A percentile compares a stretch with the other conserved stretches of the same genome.
Evolutionary conservation across 2,113 vertebrate species (phyloP).

Genomic region (Neogobius melanostomus): DNA sequence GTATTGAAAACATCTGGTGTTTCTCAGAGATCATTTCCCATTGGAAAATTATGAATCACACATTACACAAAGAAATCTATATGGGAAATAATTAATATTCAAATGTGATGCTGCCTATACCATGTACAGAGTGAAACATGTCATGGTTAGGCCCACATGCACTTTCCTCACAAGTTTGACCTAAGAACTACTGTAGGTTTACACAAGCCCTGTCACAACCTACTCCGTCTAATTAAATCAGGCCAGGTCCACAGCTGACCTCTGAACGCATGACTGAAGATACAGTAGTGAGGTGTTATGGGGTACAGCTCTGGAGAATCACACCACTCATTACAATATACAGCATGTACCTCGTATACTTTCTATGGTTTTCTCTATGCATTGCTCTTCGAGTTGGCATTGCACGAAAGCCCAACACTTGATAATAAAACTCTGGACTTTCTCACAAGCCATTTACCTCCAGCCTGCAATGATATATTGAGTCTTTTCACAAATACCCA

Average conservation of each 20-base stretch:
- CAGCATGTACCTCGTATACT: too few species aligned
- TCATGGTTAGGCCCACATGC: background rate
- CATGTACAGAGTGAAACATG: too few species aligned
- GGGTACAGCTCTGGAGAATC: slow-evolving; percentile 20
- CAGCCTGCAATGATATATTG: too few species aligned
- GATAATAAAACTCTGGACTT: too few species aligned
- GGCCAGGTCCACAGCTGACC: slow-evolving; percentile 12
- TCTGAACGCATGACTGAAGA: slow-evolving; percentile 15
- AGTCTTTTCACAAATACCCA: too few species aligned
- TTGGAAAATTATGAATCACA: slow-evolving; percentile 28
- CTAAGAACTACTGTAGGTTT: slow-evolving; percentile 3
- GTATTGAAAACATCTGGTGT: slow-evolving; percentile 2
- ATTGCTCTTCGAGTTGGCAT: too few species aligned
- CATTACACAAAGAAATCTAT: too few species aligned
- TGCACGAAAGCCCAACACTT: too few species aligned
- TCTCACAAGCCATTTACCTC: too few species aligned
- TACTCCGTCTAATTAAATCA: slow-evolving; percentile 16
- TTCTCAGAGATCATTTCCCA: slow-evolving; percentile 10
- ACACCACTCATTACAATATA: slow-evolving; percentile 3
- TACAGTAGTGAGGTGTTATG: background rate
- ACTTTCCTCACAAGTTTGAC: background rate
- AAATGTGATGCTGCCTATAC: too few species aligned
- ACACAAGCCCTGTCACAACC: slow-evolving; percentile 4
- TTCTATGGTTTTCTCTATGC: too few species aligned
- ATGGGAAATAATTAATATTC: too few species aligned